Base-by-base conservation (phyloP, 2,113 vertebrate genomes). In the Speoplatyrhinus poulsoni region DNA sequence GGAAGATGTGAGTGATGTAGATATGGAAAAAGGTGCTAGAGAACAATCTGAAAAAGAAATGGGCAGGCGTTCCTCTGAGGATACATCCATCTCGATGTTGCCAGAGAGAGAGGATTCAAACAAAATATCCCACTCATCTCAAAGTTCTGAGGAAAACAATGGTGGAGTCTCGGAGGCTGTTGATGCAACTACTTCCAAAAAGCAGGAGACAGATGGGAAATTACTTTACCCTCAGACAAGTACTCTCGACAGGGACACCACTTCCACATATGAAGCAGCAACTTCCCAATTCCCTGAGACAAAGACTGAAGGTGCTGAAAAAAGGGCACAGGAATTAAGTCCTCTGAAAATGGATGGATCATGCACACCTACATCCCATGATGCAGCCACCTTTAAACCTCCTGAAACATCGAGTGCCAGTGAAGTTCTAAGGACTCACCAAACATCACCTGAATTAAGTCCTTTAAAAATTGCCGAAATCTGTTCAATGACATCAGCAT, bases 1-100 rank as follows among this genome's bases (percentile, higher is more conserved):
- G 56, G 74, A 12, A 60, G 80, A 74, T 12, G 81, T 62, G 2
- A 96, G 95, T 73, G 97, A 98, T 82, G 92, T 95, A 0, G 96
- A 98, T 82, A 60, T 96, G 75, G 97, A 99, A 77, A 99, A 99
- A 78, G 96, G 97, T 1, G 96, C 96, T 52, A 94, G 90, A 77
- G 98, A 99, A 73, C 92, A 92, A 72, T 95, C 96, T 12, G 97
- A 99, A 69, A 98, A 98, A 81, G 95, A 96, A 75, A 83, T 75
- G 32, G 88, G 84, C 62, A 84, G 82, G 63, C 71, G 33, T n/a
- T 65, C 69, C 65, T 85, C 76, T 67, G 80, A 81, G 75, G 76
- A 77, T 50, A 17, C 36, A 10, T 19, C 33, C 12, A 46, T 64
- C 47, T 68, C 79, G 15, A 90, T 88, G 49, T 62, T 82, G 33